Base-by-base conservation (phyloP, 2,888 invertebrate genomes). In the Argyresthia goedartella region DNA sequence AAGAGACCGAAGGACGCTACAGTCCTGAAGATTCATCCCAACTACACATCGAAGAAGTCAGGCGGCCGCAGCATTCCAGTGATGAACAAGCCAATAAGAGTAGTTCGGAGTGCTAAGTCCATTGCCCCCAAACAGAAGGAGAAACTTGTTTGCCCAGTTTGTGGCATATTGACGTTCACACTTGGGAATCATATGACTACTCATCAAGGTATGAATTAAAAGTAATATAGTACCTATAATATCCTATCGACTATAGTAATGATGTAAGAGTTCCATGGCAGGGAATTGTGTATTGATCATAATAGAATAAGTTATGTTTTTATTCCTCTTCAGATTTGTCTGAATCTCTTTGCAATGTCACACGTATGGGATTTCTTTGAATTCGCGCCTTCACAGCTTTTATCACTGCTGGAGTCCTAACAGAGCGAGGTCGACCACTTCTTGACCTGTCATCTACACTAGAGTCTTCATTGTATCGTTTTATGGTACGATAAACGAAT, bases 111-210 rank as follows among this genome's bases (percentile, higher is more conserved):
- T 51, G 65, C 71, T 4, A 70, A 67, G 47, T 63, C 64, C 1
- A 33, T 43, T 0, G 65, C 66, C 4, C 57, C 69, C 11, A 84
- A 77, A 53, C 79, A 77, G 56, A 71, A 73, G 51, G 87, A 87
- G 56, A 87, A 87, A 63, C 71, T 85, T 54, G 85, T 87, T 0
- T 87, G 87, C 56, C 87, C 87, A 13, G 76, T 87, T 7, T 87
- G 87, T 65, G 87, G 87, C 15, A 82, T 87, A 60, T 71, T 87
- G 14, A 87, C 87, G 0, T 85, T 63, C 57, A 81, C 84, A 42
- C 65, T 87, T 50, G 81, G 82, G 42, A 85, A 82, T 56, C 87
- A 87, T 59, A 79, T 87, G 60, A 69, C 81, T 35, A 87, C 84
- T 15, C 87, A 87, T 71, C 78, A 84, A 76, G 87, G 87, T 87